Base-by-base conservation (phyloP, 2,113 vertebrate genomes). In the Pontoporia blainvillei region DNA sequence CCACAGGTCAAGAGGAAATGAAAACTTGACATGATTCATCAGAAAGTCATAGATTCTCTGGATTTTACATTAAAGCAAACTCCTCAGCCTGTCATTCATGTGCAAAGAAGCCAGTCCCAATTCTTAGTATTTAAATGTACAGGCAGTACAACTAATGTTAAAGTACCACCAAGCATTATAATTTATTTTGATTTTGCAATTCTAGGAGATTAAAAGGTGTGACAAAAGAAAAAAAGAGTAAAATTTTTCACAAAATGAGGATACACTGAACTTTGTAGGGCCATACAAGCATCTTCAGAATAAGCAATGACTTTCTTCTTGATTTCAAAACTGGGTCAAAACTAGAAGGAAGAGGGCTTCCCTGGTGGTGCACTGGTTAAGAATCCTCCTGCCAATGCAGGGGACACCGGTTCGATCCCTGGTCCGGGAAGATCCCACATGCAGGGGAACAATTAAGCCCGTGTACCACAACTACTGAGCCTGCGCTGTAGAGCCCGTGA, bases 271-370 rank as follows among this genome's bases (percentile, higher is more conserved):
- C 36, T 95, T 61, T 90, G 78, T 31, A 81, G 49, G 72, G 36
- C 31, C 64, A 36, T 3, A 89, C 49, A 79, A 84, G 87, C 14
- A 78, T 29, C 46, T 92, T 94, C 66, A 75, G 52, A 76, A 88
- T 96, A 97, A 82, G 64, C 64, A 34, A 39, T 5, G 52, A 44
- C 34, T 92, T 86, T 82, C 82, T 92, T 93, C 83, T 90, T 59
- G 27, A 93, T 94, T 95, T 96, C 91, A 96, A 97, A 95, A 96
- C 61, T 94, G 88, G 94, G 90, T 96, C 90, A 97, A 96, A 96
- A 95, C 82, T 95, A 61, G 76, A 86, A 91, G 39, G 27, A 75
- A 86, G 54, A 18, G 54, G 18, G 18, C 54, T 57, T 57, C 54
- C 54, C 18, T 57, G 54, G 54, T 57, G 54, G 54, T 20, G 54